Evolutionary conservation across 2,888 invertebrate genomes (phyloP).

Genomic region (Epistrophe grossulariae): DNA sequence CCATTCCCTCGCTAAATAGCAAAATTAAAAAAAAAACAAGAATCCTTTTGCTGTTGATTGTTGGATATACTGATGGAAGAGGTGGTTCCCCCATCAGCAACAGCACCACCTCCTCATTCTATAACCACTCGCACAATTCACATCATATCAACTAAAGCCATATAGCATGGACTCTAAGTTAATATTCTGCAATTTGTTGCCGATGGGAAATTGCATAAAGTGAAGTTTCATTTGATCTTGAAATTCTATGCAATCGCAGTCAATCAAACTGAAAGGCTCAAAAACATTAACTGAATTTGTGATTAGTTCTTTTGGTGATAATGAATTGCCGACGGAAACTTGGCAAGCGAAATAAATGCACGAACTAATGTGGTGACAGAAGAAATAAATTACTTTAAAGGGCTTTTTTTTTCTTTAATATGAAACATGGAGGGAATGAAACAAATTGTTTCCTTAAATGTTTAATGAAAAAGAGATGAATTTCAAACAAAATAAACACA

Average conservation of each 20-base stretch:
- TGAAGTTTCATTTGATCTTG: conserved; percentile 67
- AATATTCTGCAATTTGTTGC: conserved; percentile 61
- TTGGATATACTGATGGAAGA: conserved; percentile 12
- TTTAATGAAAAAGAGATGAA: too few species aligned
- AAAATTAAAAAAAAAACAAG: conserved; percentile 30
- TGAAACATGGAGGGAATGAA: too few species aligned
- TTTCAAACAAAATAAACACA: too few species aligned
- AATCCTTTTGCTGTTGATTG: neutral
- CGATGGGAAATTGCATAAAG: conserved; percentile 49
- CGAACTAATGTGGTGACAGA: conserved; percentile 1
- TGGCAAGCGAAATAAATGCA: conserved; percentile 1
- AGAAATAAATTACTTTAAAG: neutral
- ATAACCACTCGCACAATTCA: neutral
- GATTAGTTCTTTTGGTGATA: conserved; percentile 62
- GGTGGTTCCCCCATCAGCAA: conserved; percentile 28
- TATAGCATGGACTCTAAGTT: conserved; percentile 49
- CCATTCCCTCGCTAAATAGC: conserved; percentile 59
- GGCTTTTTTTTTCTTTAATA: neutral
- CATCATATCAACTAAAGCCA: neutral
- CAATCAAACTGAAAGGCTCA: conserved; percentile 64
- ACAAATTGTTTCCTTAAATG: too few species aligned
- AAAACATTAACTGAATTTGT: conserved; percentile 64
- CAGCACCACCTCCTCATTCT: neutral
- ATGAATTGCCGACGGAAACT: conserved; percentile 57
- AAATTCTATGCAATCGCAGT: conserved; percentile 73